A percentile compares a stretch with the other conserved stretches of the same genome.
Evolutionary conservation across 1,140 invertebrate species (phyloP).

Genomic region (Leguminivora glycinivorella): DNA sequence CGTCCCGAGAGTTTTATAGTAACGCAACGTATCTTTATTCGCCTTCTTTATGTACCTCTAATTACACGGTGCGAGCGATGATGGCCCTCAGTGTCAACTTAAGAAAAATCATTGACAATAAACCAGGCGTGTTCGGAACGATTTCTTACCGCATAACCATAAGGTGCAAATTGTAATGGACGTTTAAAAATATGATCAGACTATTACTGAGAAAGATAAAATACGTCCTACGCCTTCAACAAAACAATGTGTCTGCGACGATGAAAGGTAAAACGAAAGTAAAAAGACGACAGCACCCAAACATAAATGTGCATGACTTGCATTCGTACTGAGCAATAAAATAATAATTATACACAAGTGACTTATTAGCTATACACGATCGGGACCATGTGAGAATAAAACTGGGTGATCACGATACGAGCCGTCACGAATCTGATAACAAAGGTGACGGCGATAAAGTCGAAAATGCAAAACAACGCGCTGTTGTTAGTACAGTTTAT

Average conservation of each 20-base stretch:
- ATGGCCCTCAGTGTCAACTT: conserved; percentile 28
- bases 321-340: conserved; percentile 67
- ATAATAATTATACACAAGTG: conserved; percentile 76
- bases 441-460: conserved; percentile 29
- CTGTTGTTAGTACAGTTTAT: conserved; percentile 35
- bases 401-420: conserved; percentile 21
- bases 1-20: conserved; percentile 15
- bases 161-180: conserved; percentile 39
- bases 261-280: conserved; percentile 42
- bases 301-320: conserved; percentile 57
- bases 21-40: conserved; percentile 26
- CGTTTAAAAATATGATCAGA: conserved; percentile 26
- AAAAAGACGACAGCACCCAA: conserved; percentile 46
- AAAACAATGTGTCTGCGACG: conserved; percentile 45
- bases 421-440: conserved; percentile 29
- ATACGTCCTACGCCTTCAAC: conserved; percentile 43
- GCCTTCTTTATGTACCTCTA: conserved; percentile 18
- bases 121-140: neutral
- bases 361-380: conserved; percentile 69
- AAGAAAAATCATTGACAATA: conserved; percentile 27
- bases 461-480: conserved; percentile 7
- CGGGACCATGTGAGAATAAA: conserved; percentile 46
- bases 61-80: conserved; percentile 27
- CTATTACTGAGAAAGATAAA: conserved; percentile 34
- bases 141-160: conserved; percentile 35